Evolutionary conservation across 1,140 invertebrate species (phyloP).

Genomic region (Neocloeon triangulifer): DNA sequence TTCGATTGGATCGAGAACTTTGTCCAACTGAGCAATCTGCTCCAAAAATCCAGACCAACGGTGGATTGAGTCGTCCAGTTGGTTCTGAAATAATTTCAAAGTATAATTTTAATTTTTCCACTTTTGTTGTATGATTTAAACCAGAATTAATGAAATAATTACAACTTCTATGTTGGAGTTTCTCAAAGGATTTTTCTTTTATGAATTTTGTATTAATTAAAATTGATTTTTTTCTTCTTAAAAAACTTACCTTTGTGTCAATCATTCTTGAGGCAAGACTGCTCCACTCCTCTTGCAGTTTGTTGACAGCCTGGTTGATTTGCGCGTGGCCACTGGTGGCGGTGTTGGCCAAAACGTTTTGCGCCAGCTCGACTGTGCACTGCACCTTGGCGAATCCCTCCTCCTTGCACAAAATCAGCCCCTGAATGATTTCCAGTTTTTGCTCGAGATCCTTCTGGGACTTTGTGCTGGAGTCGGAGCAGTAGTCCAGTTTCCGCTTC

Average conservation of each 20-base stretch:
- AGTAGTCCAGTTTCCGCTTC: slow-evolving; percentile 59
- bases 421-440: slow-evolving; percentile 63
- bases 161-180: not conserved
- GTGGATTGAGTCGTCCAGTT: slow-evolving; percentile 71
- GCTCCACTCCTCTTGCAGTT: slow-evolving; percentile 79
- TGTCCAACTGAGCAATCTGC: slow-evolving; percentile 64
- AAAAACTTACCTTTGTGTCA: slow-evolving; percentile 48
- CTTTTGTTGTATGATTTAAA: not conserved
- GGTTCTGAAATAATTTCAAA: slow-evolving; percentile 22
- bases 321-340: slow-evolving; percentile 63
- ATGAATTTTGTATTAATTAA: not conserved
- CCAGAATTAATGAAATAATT: not conserved
- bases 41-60: slow-evolving; percentile 74
- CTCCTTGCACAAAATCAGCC: slow-evolving; percentile 68
- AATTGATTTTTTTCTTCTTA: not conserved
- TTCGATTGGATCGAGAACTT: slow-evolving; percentile 58
- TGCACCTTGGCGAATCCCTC: slow-evolving; percentile 76
- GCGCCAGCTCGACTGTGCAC: slow-evolving; percentile 64
- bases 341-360: slow-evolving; percentile 81
- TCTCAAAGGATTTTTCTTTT: no score
- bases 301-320: slow-evolving; percentile 61
- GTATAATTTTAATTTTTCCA: no score
- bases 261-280: slow-evolving; percentile 65
- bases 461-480: slow-evolving; percentile 54
- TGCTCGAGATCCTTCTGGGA: slow-evolving; percentile 66